phyloP scores from a whole-genome alignment of 2,113 vertebrate genomes.

The Syngnathus scovelli region DNA sequence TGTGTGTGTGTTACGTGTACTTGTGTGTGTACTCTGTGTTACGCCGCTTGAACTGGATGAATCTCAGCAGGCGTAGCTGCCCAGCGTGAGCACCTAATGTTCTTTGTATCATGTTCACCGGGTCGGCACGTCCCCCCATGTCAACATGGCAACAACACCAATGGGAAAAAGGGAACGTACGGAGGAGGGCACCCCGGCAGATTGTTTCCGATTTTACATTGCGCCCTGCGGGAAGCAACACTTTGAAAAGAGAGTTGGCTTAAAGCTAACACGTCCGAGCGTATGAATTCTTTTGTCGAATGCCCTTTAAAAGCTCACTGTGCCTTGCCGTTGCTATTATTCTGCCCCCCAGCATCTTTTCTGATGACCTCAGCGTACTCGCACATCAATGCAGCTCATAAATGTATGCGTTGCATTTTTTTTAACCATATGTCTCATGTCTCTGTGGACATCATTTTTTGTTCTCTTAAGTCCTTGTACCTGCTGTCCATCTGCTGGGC shows the following conservation, averaged over 20 bases:
- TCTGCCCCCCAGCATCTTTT: slow-evolving; percentile 14
- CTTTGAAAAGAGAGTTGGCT: too few species aligned
- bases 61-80: not conserved
- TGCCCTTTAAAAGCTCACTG: slow-evolving; percentile 26
- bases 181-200: too few species aligned
- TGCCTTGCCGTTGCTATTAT: slow-evolving; percentile 22
- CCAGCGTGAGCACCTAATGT: slow-evolving; percentile 16
- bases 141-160: not conserved
- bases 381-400: slow-evolving; percentile 17
- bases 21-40: not conserved
- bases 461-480: slow-evolving; percentile 12
- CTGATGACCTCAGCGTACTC: slow-evolving; percentile 3
- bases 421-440: slow-evolving; percentile 21
- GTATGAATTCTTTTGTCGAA: not conserved
- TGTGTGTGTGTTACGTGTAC: slow-evolving; percentile 4
- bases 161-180: not conserved
- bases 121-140: slow-evolving; percentile 7
- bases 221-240: too few species aligned
- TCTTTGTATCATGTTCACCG: slow-evolving; percentile 18
- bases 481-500: slow-evolving; percentile 14
- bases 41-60: slow-evolving; percentile 11
- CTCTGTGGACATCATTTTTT: slow-evolving; percentile 26
- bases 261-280: too few species aligned
- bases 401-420: slow-evolving; percentile 12
- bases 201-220: too few species aligned